Conservation (phyloP, 2,888 invertebrate species). For the Volucella bombylans region DNA sequence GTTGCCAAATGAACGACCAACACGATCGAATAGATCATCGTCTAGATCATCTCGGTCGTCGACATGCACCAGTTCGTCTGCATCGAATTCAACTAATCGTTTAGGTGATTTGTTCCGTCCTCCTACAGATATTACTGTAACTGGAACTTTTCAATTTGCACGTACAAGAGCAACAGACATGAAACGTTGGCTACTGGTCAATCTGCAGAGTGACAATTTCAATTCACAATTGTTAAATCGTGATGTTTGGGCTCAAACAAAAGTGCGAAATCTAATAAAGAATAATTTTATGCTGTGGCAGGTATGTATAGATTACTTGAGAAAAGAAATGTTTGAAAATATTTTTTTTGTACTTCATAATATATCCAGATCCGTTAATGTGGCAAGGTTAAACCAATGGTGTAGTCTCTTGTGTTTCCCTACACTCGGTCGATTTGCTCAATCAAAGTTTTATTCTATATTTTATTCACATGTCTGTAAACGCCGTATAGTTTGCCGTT, state of each 20-base stretch:
- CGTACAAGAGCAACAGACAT: conserved; percentile 84
- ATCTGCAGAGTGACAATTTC: conserved; percentile 87
- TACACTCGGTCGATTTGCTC: too few relatives aligned
- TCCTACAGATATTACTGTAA: conserved; percentile 86
- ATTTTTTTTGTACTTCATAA: too few relatives aligned
- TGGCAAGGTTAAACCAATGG: too few relatives aligned
- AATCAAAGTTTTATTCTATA: too few relatives aligned
- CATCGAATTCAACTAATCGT: conserved; percentile 80
- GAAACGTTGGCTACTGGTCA: conserved; percentile 87
- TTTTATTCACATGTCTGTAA: too few relatives aligned
- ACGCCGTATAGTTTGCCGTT: too few relatives aligned
- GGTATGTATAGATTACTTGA: conserved; percentile 80
- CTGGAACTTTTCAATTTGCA: conserved; percentile 85
- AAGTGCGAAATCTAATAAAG: conserved; percentile 85
- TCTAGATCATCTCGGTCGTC: conserved; percentile 57
- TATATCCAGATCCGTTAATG: too few relatives aligned
- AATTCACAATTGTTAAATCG: conserved; percentile 87
- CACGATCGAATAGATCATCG: conserved; percentile 20
- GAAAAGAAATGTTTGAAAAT: too few relatives aligned
- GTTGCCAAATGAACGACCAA: conserved; percentile 28
- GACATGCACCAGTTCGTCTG: conserved; percentile 66
- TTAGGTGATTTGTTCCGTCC: conserved; percentile 87
- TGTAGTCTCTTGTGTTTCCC: too few relatives aligned
- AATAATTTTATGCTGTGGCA: conserved; percentile 88
- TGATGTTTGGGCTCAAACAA: conserved; percentile 87